Evolutionary conservation across 1,140 invertebrate species (phyloP).

Genomic region (Trichonephila clavipes): DNA sequence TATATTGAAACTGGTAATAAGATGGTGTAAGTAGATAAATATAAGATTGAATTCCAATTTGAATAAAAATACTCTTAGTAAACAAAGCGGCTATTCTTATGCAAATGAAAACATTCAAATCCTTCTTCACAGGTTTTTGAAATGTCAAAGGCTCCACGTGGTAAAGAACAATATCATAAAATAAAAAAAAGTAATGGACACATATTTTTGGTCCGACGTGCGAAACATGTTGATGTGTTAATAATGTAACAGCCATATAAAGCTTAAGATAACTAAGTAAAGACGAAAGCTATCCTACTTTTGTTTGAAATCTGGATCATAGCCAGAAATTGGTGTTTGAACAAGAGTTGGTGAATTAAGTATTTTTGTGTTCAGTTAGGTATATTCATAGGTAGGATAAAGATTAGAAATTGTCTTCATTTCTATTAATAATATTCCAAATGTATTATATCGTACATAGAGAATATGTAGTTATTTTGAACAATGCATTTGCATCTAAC

Average conservation of each 20-base stretch:
- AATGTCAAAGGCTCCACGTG: background rate
- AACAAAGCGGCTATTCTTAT: background rate
- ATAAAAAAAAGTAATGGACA: constrained; percentile 33
- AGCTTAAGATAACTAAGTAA: constrained; percentile 18
- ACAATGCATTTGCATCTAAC: background rate
- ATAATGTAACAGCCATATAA: constrained; percentile 38
- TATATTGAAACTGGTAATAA: too few species aligned
- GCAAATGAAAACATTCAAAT: background rate
- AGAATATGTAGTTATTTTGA: background rate
- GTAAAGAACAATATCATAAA: background rate
- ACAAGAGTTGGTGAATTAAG: constrained; percentile 20
- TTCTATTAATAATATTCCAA: background rate
- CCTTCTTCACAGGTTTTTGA: background rate
- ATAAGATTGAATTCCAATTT: too few species aligned
- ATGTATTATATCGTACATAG: background rate
- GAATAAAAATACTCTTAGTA: background rate
- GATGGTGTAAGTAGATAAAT: too few species aligned
- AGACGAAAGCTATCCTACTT: constrained; percentile 6
- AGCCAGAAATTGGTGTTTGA: constrained; percentile 25
- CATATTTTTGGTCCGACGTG: background rate
- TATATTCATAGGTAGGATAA: constrained; percentile 1
- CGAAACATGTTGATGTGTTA: constrained; percentile 36
- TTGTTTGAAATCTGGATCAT: background rate
- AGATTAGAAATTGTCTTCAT: background rate
- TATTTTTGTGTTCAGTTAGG: background rate